Evolutionary conservation across 2,113 vertebrate genomes (phyloP), one percentile per base, ranked within the genome.

Genomic region (Sakesphorus luctuosus): DNA sequence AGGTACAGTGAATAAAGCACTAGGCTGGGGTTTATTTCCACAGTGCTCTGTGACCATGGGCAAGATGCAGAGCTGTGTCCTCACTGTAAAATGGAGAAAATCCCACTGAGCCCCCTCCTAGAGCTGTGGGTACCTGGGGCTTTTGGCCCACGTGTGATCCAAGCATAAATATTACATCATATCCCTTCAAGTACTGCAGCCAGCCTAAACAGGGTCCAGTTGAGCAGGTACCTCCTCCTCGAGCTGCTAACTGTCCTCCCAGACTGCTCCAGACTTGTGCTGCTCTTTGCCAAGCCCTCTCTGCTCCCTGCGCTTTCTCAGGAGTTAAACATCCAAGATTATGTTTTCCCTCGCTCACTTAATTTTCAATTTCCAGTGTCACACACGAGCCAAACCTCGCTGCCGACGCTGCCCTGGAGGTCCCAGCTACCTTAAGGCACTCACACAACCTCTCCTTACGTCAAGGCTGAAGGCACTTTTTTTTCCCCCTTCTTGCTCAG

Each of bases 371-470:
- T 61, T 19, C 81, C 38, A 44, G 9, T 2, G 15, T 28, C 33
- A 26, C 5, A 10, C 68, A 3, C 0, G 11, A 81, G 24, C 40
- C 86, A 55, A 36, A 23, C 3, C 1, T 0, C 52, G 24, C 71
- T 33, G 7, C 43, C 67, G 38, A 24, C 6, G 1, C 10, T 15
- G 56, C n/a, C 52, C 55, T 10, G 19, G n/a, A 10, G 4, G 1
- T 33, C 61, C 46, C 89, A 11, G 82, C 82, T 36, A 4, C 87
- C 89, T 43, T 2, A 31, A 73, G 65, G 49, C 93, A 23, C 12
- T 33, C 62, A 10, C 68, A 36, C 56, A 38, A 26, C 1, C 7
- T 1, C 58, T 94, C 91, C 74, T 47, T 40, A 40, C 10, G 0
- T 40, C 93, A 58, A 44, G 66, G 61, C 84, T 82, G 69, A 74